A percentile compares a stretch with the other conserved stretches of the same genome.
Conservation (phyloP, 2,113 vertebrate species). For the Burhinus oedicnemus region DNA sequence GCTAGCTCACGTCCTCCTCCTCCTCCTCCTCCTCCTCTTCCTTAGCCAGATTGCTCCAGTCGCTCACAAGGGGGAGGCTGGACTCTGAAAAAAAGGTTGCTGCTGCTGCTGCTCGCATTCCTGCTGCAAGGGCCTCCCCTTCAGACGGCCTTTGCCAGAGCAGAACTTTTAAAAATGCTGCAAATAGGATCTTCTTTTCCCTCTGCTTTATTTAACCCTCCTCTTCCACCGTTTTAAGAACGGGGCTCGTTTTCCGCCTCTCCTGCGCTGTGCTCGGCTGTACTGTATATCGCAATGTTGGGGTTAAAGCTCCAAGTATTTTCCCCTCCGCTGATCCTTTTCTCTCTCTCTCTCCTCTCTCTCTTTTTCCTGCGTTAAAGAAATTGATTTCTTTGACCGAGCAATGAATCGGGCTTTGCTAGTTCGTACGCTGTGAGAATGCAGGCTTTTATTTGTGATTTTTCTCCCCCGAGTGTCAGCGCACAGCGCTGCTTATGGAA, state of each 20-base stretch:
- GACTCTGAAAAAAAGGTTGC: conserved; percentile 54
- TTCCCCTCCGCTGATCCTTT: conserved; percentile 9
- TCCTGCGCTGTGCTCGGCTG: neutral
- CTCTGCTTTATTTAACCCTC: conserved; percentile 71
- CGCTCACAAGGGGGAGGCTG: conserved; percentile 81
- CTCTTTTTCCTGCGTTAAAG: neutral
- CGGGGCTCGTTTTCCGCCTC: neutral
- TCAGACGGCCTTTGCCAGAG: conserved; percentile 84
- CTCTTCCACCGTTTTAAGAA: conserved; percentile 64
- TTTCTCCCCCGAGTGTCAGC: neutral
- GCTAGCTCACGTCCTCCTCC: conserved; percentile 72
- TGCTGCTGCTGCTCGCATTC: conserved; percentile 74
- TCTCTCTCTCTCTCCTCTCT: neutral
- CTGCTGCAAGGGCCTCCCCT: conserved; percentile 88
- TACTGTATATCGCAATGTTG: neutral
- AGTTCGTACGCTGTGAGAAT: neutral
- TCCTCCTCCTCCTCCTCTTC: conserved; percentile 48
- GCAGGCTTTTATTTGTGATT: conserved; percentile 1
- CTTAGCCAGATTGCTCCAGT: conserved; percentile 78
- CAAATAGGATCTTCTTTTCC: conserved; percentile 74
- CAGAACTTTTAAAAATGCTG: conserved; percentile 79
- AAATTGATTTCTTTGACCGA: conserved; percentile 27
- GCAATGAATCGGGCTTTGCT: conserved; percentile 1
- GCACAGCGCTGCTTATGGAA: neutral
- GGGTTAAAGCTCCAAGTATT: conserved; percentile 16